Evolutionary conservation across 2,113 vertebrate species (phyloP).

Genomic region (Ursus arctos): DNA sequence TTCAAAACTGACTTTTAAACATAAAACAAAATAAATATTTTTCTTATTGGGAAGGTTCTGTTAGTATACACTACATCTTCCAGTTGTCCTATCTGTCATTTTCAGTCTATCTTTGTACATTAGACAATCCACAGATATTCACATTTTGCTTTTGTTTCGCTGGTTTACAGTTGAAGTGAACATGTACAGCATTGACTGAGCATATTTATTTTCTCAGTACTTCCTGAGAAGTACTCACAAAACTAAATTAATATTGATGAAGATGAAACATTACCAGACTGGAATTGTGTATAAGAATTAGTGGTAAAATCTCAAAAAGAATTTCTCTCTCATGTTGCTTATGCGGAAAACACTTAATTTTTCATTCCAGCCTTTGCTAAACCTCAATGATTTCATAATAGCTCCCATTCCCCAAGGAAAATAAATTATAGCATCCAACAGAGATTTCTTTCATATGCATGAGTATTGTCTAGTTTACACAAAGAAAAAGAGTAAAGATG

Average conservation of each 20-base stretch:
- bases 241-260: conserved; percentile 52
- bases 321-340: not conserved
- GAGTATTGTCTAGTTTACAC: not conserved
- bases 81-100: not conserved
- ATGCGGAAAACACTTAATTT: not conserved
- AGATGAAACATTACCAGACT: not conserved
- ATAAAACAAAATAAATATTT: not conserved
- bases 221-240: not conserved
- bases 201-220: conserved; percentile 11
- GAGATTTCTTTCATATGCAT: not conserved
- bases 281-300: not conserved
- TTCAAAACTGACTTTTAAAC: not conserved
- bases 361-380: not conserved
- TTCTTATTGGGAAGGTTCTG: not conserved
- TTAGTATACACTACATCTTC: not conserved
- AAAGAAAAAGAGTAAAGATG: not conserved
- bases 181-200: not conserved
- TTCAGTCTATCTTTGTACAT: not conserved
- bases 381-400: not conserved
- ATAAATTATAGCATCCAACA: not conserved
- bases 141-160: not conserved
- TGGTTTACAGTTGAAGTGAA: not conserved
- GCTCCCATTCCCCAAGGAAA: not conserved
- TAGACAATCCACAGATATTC: not conserved
- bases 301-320: conserved; percentile 15